A percentile compares a stretch with the other conserved stretches of the same genome.
phyloP scores from a whole-genome alignment of 1,140 invertebrate genomes.

The Marisa cornuarietis region DNA sequence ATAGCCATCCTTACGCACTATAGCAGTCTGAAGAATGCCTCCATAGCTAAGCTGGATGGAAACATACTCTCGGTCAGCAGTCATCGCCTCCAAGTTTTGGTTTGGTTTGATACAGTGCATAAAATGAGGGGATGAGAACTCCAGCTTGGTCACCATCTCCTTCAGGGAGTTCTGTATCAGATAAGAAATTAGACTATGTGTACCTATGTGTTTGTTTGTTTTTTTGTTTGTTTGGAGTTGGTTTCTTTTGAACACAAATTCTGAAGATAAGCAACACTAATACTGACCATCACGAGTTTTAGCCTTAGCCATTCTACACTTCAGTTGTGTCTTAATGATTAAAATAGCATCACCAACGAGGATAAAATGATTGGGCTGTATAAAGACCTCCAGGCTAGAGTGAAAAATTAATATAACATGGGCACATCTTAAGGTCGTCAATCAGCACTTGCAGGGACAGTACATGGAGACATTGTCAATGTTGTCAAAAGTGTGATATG shows the following conservation, averaged over 20 bases:
- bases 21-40: conserved; percentile 60
- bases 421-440: no score
- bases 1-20: conserved; percentile 61
- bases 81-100: conserved; percentile 34
- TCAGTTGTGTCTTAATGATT: no score
- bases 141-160: conserved; percentile 49
- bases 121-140: conserved; percentile 51
- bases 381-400: no score
- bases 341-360: no score
- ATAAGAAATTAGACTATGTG: not conserved
- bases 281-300: no score
- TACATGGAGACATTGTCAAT: no score
- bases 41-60: conserved; percentile 82
- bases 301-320: no score
- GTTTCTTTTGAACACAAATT: not conserved
- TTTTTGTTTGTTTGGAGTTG: not conserved
- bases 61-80: conserved; percentile 46
- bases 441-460: no score
- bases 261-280: no score
- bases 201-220: not conserved
- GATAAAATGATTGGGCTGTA: no score
- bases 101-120: conserved; percentile 61
- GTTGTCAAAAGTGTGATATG: no score
- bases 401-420: no score
- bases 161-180: conserved; percentile 50